Percentiles rank a stretch among this genome's conserved stretches.
Conservation (phyloP, 2,797 vertebrate genomes). For the Neoniphon sammara region DNA sequence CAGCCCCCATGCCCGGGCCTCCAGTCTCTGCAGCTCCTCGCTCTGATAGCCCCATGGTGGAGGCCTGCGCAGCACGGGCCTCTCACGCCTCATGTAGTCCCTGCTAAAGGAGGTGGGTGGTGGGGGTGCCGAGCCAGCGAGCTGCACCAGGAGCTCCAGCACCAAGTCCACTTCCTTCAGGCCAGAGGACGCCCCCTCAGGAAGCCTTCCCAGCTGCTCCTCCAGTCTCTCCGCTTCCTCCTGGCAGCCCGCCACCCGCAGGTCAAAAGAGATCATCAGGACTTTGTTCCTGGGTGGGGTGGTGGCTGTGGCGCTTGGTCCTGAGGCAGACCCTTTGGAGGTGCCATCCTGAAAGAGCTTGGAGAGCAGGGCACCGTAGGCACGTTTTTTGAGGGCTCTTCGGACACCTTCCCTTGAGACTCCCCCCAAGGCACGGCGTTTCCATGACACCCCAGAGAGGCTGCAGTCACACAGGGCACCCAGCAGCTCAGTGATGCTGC, state of each 20-base stretch:
- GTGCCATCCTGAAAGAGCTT: conserved; percentile 88
- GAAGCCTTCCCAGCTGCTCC: conserved; percentile 85
- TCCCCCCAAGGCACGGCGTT: conserved; percentile 79
- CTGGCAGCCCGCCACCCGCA: conserved; percentile 87
- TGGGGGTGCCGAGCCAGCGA: conserved; percentile 90
- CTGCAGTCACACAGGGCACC: conserved; percentile 89
- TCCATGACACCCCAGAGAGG: conserved; percentile 87
- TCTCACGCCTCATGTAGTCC: conserved; percentile 83
- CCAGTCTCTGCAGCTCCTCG: conserved; percentile 81
- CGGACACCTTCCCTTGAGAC: conserved; percentile 82
- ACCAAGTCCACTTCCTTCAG: conserved; percentile 84
- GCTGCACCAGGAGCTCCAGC: conserved; percentile 89
- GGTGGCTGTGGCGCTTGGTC: conserved; percentile 53
- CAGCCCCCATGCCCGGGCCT: conserved; percentile 82
- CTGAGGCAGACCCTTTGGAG: conserved; percentile 64
- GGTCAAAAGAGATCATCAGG: conserved; percentile 94
- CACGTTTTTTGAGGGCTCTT: conserved; percentile 84
- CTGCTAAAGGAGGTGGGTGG: conserved; percentile 78
- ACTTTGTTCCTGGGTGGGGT: conserved; percentile 91
- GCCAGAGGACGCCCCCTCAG: conserved; percentile 70
- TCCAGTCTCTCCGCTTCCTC: conserved; percentile 92
- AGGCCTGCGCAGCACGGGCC: conserved; percentile 76
- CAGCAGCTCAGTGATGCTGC: conserved; percentile 91
- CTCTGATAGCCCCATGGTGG: conserved; percentile 80
- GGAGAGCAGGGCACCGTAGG: conserved; percentile 88